Evolutionary conservation across 2,797 vertebrate genomes (phyloP).

Genomic region (Rousettus madagascariensis): DNA sequence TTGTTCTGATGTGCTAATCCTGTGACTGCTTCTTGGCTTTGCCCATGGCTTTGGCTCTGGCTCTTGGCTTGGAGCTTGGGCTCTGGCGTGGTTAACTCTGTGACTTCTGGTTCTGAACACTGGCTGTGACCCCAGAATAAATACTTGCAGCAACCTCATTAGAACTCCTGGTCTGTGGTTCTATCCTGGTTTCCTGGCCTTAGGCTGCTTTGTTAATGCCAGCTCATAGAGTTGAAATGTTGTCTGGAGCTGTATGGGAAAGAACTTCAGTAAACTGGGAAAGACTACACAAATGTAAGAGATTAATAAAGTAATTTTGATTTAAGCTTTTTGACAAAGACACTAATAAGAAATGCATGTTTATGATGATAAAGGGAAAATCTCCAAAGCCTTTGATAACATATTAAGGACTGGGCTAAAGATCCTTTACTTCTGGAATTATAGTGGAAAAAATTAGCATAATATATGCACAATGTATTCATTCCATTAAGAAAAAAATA

Average conservation of each 20-base stretch:
- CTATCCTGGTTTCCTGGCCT: slow-evolving; percentile 59
- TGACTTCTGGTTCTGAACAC: slow-evolving; percentile 75
- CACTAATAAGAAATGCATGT: not conserved
- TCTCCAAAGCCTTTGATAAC: not conserved
- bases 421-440: not conserved
- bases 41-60: slow-evolving; percentile 56
- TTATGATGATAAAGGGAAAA: not conserved
- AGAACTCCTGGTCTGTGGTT: slow-evolving; percentile 73
- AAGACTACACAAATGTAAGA: not conserved
- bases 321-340: slow-evolving; percentile 19
- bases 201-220: slow-evolving; percentile 42
- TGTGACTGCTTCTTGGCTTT: slow-evolving; percentile 73
- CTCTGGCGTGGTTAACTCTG: slow-evolving; percentile 75
- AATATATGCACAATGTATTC: not conserved
- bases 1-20: slow-evolving; percentile 68
- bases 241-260: slow-evolving; percentile 46
- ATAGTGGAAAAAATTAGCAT: not conserved
- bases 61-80: slow-evolving; percentile 56
- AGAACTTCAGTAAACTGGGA: slow-evolving; percentile 34
- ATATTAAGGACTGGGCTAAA: not conserved
- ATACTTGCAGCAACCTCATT: slow-evolving; percentile 70
- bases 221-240: slow-evolving; percentile 46
- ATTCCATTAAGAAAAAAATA: not conserved
- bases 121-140: slow-evolving; percentile 73
- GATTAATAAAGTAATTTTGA: slow-evolving; percentile 22